phyloP scores from a whole-genome alignment of 2,113 vertebrate species.

The Dasyprocta punctata region DNA sequence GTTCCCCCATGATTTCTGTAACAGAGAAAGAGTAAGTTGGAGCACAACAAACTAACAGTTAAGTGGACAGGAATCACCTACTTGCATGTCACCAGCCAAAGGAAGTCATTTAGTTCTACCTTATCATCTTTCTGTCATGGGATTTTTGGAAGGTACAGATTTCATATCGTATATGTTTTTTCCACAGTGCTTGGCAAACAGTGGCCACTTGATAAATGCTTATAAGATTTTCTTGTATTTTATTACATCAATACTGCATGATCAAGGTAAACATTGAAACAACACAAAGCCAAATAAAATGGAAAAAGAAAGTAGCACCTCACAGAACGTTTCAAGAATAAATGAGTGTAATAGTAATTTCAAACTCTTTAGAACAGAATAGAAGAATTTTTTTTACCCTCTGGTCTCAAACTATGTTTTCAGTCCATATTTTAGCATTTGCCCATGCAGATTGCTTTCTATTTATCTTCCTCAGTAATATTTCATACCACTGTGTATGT shows the following conservation, averaged over 20 bases:
- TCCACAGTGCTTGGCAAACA: neutral
- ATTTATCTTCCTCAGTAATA: neutral
- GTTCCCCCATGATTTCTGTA: neutral
- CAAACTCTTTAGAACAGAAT: neutral
- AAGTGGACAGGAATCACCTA: neutral
- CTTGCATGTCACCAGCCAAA: neutral
- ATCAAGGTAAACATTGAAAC: conserved; percentile 15
- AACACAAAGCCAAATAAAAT: neutral
- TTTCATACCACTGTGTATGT: neutral
- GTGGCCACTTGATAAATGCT: neutral
- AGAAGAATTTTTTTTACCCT: neutral
- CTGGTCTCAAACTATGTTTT: neutral
- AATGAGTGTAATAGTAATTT: neutral
- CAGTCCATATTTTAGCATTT: neutral
- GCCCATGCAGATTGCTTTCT: neutral
- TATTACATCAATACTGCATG: neutral
- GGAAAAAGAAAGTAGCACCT: neutral
- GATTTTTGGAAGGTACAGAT: conserved; percentile 5
- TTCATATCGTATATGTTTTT: neutral
- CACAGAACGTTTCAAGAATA: neutral
- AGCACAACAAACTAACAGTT: neutral
- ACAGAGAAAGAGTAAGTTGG: neutral
- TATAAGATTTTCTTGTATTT: conserved; percentile 27
- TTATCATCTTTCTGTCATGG: neutral
- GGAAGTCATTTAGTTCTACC: neutral